Evolutionary conservation across 2,797 vertebrate genomes (phyloP), one percentile per base, ranked within the genome.

Genomic region (Phoebastria nigripes): DNA sequence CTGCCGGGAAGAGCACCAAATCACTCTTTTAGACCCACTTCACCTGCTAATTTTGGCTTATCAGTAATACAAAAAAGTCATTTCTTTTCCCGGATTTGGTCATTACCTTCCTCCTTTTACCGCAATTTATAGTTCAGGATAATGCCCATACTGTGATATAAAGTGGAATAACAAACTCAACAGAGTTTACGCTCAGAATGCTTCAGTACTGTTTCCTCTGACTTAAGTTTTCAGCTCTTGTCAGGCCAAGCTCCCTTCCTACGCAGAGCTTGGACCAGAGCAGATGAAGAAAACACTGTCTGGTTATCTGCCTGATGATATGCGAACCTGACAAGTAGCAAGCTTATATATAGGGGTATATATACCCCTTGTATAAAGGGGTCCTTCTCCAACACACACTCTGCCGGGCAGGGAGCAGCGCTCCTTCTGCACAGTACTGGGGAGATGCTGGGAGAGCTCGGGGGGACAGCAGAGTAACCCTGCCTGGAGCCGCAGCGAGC

Each of bases 401-500:
- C 10, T 21, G 56, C n/a, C 2, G 3, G 78, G 37, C 61, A 78
- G 49, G 70, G 65, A 93, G 56, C 13, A 42, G 71, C 2, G 2
- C 11, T 80, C 42, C 69, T 44, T 31, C 70, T 90, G 54, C 76
- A 35, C 6, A 72, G 59, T 41, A 3, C 42, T 26, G 87, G 29
- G 46, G 9, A 62, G 31, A 14, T 13, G 61, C 52, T 10, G 11
- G 41, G 18, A 61, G 10, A 56, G 28, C 84, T 72, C 35, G 22
- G 29, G 58, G 35, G 25, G 51, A 70, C 31, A 51, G 41, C 39
- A 21, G 31, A 90, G 33, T 12, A 55, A 70, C 49, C 55, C 70
- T 56, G 46, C 65, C 84, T 9, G 22, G 39, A 82, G 55, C 37
- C 2, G 0, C 31, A 66, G 35, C 0, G 2, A 92, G 24, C 2